phyloP scores from a whole-genome alignment of 2,797 vertebrate species.

The Craterocephalus amniculus region DNA sequence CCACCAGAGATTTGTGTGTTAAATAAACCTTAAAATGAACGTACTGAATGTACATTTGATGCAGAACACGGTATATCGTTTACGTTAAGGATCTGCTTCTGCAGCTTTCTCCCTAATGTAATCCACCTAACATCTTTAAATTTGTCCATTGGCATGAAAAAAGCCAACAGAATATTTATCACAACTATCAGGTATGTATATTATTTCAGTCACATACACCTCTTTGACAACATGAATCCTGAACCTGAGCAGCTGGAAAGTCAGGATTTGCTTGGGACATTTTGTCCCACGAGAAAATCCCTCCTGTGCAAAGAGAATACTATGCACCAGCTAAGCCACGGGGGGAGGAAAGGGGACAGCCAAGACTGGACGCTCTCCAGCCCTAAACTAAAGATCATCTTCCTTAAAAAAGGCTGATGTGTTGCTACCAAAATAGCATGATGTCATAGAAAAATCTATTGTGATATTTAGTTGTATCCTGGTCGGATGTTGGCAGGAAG shows the following conservation, averaged over 20 bases:
- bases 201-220: constrained; percentile 4
- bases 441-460: constrained; percentile 11
- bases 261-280: constrained; percentile 46
- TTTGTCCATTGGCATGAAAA: neutral
- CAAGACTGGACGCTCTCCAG: constrained; percentile 42
- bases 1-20: constrained; percentile 34
- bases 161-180: neutral
- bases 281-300: constrained; percentile 33
- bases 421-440: constrained; percentile 16
- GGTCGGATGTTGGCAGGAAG: constrained; percentile 30
- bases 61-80: neutral
- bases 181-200: neutral
- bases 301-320: constrained; percentile 20
- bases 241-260: constrained; percentile 45
- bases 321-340: constrained; percentile 38
- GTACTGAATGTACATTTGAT: constrained; percentile 18
- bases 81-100: neutral
- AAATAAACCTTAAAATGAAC: constrained; percentile 27
- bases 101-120: neutral
- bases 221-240: constrained; percentile 40
- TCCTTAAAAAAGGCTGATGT: constrained; percentile 6
- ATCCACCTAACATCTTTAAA: neutral
- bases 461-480: constrained; percentile 17
- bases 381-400: neutral
- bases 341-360: constrained; percentile 38